Evolutionary conservation across 2,888 invertebrate species (phyloP).

Genomic region (Diarsia brunnea): DNA sequence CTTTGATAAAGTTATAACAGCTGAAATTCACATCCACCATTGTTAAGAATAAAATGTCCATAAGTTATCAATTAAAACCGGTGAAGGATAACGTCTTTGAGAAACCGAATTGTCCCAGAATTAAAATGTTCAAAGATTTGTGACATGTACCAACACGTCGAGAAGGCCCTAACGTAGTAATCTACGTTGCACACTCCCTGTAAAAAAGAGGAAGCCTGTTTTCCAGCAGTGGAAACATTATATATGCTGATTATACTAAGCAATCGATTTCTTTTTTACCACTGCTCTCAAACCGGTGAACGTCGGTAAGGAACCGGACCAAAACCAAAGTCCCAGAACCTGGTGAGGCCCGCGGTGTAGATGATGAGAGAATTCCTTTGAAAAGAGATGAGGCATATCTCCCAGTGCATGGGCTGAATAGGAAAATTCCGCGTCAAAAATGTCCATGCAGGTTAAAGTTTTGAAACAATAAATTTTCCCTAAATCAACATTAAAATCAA

Average conservation of each 20-base stretch:
- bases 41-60: not conserved
- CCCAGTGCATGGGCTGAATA: not conserved
- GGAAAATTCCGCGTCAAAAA: not conserved
- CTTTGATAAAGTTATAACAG: not conserved
- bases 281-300: too few relatives aligned
- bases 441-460: not conserved
- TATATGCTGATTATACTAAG: too few relatives aligned
- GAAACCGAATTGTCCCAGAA: too few relatives aligned
- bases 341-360: not conserved
- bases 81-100: not conserved
- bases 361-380: not conserved
- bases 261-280: too few relatives aligned
- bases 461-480: not conserved
- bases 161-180: not conserved
- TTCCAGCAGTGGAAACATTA: too few relatives aligned
- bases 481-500: constrained; percentile 16
- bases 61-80: not conserved
- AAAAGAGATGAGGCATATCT: not conserved
- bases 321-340: too few relatives aligned
- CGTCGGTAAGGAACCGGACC: too few relatives aligned
- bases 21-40: not conserved
- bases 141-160: not conserved
- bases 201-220: too few relatives aligned
- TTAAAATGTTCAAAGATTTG: not conserved
- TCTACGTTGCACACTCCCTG: too few relatives aligned